Percentiles rank a stretch among this genome's conserved stretches.
Evolutionary conservation across 1,140 invertebrate genomes (phyloP).

Genomic region (Galleria mellonella): DNA sequence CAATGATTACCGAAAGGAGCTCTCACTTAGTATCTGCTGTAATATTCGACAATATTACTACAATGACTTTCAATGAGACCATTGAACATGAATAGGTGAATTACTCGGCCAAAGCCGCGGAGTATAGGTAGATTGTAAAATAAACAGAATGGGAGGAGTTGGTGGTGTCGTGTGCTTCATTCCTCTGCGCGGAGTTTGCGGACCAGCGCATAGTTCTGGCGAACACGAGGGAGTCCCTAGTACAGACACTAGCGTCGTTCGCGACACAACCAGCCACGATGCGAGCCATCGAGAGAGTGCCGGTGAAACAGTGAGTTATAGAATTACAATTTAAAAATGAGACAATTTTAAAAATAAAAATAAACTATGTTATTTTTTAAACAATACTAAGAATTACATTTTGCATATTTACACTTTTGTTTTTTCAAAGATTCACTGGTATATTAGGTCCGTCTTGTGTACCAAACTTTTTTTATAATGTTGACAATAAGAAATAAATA

Average conservation of each 20-base stretch:
- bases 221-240: slow-evolving; percentile 84
- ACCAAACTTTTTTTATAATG: too few species aligned
- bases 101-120: too few species aligned
- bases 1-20: too few species aligned
- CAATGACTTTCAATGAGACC: too few species aligned
- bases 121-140: too few species aligned
- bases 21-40: too few species aligned
- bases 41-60: too few species aligned
- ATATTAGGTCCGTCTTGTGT: not conserved
- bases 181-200: slow-evolving; percentile 84
- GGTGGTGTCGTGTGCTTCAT: slow-evolving; percentile 80
- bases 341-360: too few species aligned
- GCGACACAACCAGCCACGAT: slow-evolving; percentile 59
- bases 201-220: slow-evolving; percentile 84
- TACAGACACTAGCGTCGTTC: slow-evolving; percentile 81
- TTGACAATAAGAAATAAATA: too few species aligned
- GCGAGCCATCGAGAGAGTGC: slow-evolving; percentile 60
- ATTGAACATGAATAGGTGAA: too few species aligned
- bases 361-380: too few species aligned
- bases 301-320: slow-evolving; percentile 51
- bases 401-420: not conserved
- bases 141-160: slow-evolving; percentile 65
- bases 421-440: not conserved
- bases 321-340: not conserved
- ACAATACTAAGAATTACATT: too few species aligned